These are phyloP conservation scores for Danio jaintianensis DNA, from an alignment of 2,797 vertebrate genomes.

Conservation along the genomic window DNA sequence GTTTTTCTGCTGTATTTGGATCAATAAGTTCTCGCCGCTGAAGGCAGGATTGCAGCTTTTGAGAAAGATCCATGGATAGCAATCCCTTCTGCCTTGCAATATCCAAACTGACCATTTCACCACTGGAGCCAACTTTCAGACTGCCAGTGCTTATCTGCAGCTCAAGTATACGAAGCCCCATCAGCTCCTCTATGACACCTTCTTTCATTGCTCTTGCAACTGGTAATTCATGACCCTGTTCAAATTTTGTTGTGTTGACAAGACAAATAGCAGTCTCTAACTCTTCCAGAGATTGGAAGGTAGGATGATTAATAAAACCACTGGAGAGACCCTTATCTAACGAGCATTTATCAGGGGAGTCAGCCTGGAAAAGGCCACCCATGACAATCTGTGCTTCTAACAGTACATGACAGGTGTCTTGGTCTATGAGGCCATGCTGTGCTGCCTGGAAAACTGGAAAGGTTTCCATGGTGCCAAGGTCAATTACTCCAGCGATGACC, in stretches of 20 bases:
- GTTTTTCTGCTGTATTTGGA: conserved; percentile 91
- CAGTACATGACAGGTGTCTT: conserved; percentile 88
- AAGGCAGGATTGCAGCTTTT: conserved; percentile 77
- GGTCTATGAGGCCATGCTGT: conserved; percentile 93
- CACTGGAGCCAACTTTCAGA: conserved; percentile 67
- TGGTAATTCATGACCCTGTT: conserved; percentile 71
- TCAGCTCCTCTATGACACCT: conserved; percentile 80
- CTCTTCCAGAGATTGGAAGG: conserved; percentile 77
- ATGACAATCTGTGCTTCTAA: conserved; percentile 89
- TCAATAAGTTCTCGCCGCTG: conserved; percentile 85
- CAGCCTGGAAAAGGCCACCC: conserved; percentile 86
- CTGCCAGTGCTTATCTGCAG: conserved; percentile 83
- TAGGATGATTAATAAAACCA: conserved; percentile 81
- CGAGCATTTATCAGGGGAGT: conserved; percentile 78
- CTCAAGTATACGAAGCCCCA: conserved; percentile 87
- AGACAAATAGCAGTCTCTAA: conserved; percentile 76
- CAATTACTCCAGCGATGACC: conserved; percentile 91
- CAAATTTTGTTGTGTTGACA: conserved; percentile 62
- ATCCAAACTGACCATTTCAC: conserved; percentile 78
- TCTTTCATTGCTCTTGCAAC: conserved; percentile 80
- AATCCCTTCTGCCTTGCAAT: conserved; percentile 76
- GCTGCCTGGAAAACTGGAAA: conserved; percentile 92
- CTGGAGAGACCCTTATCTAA: conserved; percentile 82
- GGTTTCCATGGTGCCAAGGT: conserved; percentile 93
- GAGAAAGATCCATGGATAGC: conserved; percentile 70